Conservation (phyloP, 2,888 invertebrate species). For the Nemapogon koenigi region DNA sequence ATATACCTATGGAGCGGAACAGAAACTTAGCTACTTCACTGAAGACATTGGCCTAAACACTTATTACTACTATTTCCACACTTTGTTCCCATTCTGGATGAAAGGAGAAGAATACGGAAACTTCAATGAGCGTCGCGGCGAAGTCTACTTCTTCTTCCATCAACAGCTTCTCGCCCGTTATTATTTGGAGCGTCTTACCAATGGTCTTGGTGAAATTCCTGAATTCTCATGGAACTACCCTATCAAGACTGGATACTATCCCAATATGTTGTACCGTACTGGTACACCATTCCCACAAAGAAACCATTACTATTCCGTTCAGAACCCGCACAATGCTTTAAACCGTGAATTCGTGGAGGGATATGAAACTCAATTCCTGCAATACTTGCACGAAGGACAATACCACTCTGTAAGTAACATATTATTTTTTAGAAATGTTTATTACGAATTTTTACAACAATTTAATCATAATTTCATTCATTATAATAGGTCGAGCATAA, state of each 20-base stretch:
- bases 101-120: constrained; percentile 51
- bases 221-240: constrained; percentile 61
- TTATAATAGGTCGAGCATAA: constrained; percentile 37
- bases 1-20: constrained; percentile 60
- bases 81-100: constrained; percentile 70
- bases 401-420: constrained; percentile 64
- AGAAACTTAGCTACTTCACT: constrained; percentile 70
- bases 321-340: constrained; percentile 50
- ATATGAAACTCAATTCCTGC: constrained; percentile 63
- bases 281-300: constrained; percentile 66
- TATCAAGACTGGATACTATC: constrained; percentile 63
- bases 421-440: not conserved
- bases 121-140: constrained; percentile 66
- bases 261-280: constrained; percentile 45
- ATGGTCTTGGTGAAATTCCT: constrained; percentile 61
- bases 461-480: constrained; percentile 1
- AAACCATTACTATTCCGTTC: constrained; percentile 66
- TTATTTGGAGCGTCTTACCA: constrained; percentile 70
- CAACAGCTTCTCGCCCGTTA: constrained; percentile 72
- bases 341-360: constrained; percentile 60
- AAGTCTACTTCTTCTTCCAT: constrained; percentile 69
- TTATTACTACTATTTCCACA: constrained; percentile 70
- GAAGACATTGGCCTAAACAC: constrained; percentile 74
- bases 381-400: constrained; percentile 56
- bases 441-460: not conserved